Base-by-base conservation (phyloP, 2,888 invertebrate genomes). In the Ophonus ardosiacus region DNA sequence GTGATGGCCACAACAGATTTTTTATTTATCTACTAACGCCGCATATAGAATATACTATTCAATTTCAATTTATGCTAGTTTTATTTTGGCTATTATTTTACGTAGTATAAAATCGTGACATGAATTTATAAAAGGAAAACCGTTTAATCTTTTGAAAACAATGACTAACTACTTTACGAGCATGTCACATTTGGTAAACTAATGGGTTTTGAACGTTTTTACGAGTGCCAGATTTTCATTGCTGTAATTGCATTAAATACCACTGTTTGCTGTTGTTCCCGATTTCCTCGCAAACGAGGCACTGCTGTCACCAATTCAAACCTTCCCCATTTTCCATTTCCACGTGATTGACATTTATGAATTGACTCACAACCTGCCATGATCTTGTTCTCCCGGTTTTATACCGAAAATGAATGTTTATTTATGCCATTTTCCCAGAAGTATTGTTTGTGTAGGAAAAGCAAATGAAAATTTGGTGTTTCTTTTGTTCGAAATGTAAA, bases 201-300 rank as follows among this genome's bases (percentile, higher is more conserved):
- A 80, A 80, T 80, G 80, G 80, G 38, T 80, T 61, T 61, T 38
- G 78, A 56, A 78, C 78, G 78, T 78, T 78, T 78, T 78, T 78
- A 78, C 78, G 78, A 78, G 78, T 56, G 57, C 78, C 15, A 43
- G 43, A 43, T 74, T 74, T 74, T 74, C 74, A 74, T 74, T 74
- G 74, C 18, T 21, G 78, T 78, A 78, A 78, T 78, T 78, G 78
- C 78, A 57, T 78, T 78, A 78, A 78, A 78, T 78, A 74, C 71
- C 71, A 56, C 56, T 56, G 78, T 31, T 78, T 56, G 51, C 18
- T 38, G 57, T 57, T 57, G 56, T 78, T 78, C 78, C 78, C 21
- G 78, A 57, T 7, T 21, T 31, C 31, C 78, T 78, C 78, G 78
- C 57, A 78, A 78, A 78, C 31, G 10, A 13, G 21, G 56, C 57